These are phyloP conservation scores for Orycteropus afer DNA, from an alignment of 2,113 vertebrate species.

Conservation along the genomic window DNA sequence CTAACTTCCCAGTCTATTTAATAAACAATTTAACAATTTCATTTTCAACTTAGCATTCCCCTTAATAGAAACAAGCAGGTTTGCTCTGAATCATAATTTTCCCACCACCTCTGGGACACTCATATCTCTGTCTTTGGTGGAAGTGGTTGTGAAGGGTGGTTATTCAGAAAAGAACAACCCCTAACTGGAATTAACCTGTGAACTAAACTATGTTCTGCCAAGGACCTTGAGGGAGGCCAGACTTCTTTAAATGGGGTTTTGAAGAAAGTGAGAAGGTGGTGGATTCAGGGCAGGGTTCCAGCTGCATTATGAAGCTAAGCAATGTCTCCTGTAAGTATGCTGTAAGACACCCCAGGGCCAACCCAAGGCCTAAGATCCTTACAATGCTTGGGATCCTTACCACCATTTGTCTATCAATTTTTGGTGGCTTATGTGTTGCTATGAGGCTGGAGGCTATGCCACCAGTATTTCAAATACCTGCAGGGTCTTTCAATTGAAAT, in stretches of 20 bases:
- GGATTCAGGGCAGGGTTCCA: too few species aligned
- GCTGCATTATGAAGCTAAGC: neutral
- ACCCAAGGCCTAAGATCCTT: neutral
- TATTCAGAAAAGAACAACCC: neutral
- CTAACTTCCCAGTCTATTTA: neutral
- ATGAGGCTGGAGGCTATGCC: too few species aligned
- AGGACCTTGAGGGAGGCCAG: neutral
- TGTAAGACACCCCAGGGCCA: neutral
- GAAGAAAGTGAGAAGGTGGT: neutral
- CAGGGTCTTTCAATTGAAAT: too few species aligned
- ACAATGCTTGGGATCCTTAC: neutral
- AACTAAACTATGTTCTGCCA: neutral
- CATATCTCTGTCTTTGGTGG: neutral
- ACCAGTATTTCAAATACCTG: too few species aligned
- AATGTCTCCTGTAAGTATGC: neutral
- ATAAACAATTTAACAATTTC: neutral
- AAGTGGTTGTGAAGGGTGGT: neutral
- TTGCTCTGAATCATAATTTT: neutral
- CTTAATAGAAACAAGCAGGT: neutral
- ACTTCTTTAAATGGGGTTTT: neutral
- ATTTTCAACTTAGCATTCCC: neutral
- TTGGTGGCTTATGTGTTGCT: too few species aligned
- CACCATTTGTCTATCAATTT: too few species aligned
- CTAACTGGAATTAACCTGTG: neutral
- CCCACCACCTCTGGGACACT: neutral